Evolutionary conservation across 2,888 invertebrate genomes (phyloP).

Genomic region (Drosophila lutescens): DNA sequence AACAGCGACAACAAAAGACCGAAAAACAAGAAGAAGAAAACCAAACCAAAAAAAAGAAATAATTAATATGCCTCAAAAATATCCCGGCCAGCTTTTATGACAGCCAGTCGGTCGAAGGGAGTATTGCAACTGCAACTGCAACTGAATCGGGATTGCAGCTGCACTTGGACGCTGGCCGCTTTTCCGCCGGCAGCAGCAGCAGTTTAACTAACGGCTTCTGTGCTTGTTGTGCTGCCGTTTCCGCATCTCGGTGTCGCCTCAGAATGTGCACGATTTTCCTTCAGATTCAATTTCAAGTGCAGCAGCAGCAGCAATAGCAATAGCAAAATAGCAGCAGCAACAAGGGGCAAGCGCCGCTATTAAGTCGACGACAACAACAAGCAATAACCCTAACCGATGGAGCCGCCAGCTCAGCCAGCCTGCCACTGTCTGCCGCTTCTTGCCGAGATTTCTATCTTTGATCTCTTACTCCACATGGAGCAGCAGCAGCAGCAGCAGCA

Average conservation of each 20-base stretch:
- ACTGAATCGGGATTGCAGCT: slow-evolving; percentile 64
- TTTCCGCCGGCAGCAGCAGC: slow-evolving; percentile 49
- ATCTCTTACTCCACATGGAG: slow-evolving; percentile 83
- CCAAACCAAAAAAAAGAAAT: slow-evolving; percentile 71
- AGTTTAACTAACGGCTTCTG: slow-evolving; percentile 81
- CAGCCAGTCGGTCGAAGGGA: slow-evolving; percentile 68
- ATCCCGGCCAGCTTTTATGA: slow-evolving; percentile 74
- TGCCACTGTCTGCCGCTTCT: slow-evolving; percentile 79
- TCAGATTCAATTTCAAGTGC: slow-evolving; percentile 81
- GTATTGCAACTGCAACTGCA: slow-evolving; percentile 33
- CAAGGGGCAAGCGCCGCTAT: slow-evolving; percentile 76
- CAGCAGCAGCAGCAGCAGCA: slow-evolving; percentile 35
- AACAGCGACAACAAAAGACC: slow-evolving; percentile 66
- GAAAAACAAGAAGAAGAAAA: slow-evolving; percentile 40
- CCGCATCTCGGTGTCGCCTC: slow-evolving; percentile 82
- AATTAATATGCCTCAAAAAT: slow-evolving; percentile 82
- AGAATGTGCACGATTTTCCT: slow-evolving; percentile 79
- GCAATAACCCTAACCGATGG: slow-evolving; percentile 76
- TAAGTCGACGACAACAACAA: slow-evolving; percentile 81
- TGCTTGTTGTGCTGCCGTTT: slow-evolving; percentile 80
- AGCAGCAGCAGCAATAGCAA: slow-evolving; percentile 54
- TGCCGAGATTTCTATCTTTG: slow-evolving; percentile 82
- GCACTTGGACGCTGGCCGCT: slow-evolving; percentile 65
- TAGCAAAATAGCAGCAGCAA: slow-evolving; percentile 44
- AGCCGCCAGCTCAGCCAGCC: slow-evolving; percentile 54